Evolutionary conservation across 2,113 vertebrate species (phyloP).

Genomic region (Prunella fulvescens): DNA sequence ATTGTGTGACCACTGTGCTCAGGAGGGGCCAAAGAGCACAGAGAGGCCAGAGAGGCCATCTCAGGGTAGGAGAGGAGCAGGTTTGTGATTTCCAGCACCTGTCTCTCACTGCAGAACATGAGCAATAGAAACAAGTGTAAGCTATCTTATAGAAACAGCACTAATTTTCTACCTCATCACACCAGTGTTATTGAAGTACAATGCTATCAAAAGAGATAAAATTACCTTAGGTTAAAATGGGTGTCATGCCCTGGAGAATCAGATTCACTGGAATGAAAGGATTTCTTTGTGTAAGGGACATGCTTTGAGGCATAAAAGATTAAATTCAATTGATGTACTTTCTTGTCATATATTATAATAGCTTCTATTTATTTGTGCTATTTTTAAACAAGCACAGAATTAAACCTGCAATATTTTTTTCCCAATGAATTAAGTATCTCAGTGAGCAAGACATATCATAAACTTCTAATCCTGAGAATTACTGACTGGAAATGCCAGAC

Average conservation of each 20-base stretch:
- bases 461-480: not conserved
- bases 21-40: fast-evolving
- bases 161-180: not conserved
- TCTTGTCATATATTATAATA: not conserved
- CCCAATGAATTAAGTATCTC: not conserved
- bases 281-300: not conserved
- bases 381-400: conserved; percentile 27
- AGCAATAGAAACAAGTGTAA: not conserved
- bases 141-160: not conserved
- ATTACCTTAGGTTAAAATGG: not conserved
- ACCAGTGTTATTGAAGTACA: not conserved
- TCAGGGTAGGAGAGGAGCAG: not conserved
- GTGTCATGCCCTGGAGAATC: not conserved
- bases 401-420: not conserved
- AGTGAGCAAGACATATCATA: not conserved
- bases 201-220: not conserved
- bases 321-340: not conserved
- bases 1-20: fast-evolving
- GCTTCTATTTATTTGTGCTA: conserved; percentile 31
- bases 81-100: not conserved
- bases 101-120: not conserved
- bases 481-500: not conserved
- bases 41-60: not conserved
- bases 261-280: not conserved
- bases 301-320: conserved; percentile 3